Percentiles rank a stretch among this genome's conserved stretches.
These are phyloP conservation scores for human DNA, from an alignment of 2,113 vertebrate genomes.

Conservation along the genomic window GRCh38 chr11:100086501-100087000, in stretches of 20 bases:
- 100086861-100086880: not conserved
- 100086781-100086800: not conserved
- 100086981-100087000: not conserved
- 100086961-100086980: not conserved
- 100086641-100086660: not conserved
- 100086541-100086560: fast-evolving
- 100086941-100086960: not conserved
- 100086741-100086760: not conserved
- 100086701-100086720: not conserved
- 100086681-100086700: not conserved
- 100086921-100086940: not conserved
- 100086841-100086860: not conserved
- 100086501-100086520: not conserved
- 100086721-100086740: not conserved
- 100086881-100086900: not conserved
- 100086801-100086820: not conserved
- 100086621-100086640: not conserved
- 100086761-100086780: not conserved
- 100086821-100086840: not conserved
- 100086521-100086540: not conserved
- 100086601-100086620: not conserved
- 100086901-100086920: not conserved
- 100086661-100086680: not conserved
- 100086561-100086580: not conserved
- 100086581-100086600: conserved; percentile 5